A percentile compares a stretch with the other conserved stretches of the same genome.
phyloP scores from a whole-genome alignment of 2,113 vertebrate species.

The Halichoerus grypus region DNA sequence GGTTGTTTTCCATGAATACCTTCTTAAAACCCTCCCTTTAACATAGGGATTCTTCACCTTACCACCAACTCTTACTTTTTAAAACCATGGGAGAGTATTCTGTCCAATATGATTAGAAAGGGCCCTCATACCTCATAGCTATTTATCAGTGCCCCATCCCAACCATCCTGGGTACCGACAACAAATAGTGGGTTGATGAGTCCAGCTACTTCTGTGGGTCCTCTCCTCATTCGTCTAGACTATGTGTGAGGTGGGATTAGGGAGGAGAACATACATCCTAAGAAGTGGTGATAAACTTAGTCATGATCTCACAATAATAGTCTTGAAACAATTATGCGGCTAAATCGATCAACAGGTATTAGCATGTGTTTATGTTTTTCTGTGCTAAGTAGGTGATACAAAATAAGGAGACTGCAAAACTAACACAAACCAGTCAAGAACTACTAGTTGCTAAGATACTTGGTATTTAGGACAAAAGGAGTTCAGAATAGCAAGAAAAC shows the following conservation, averaged over 20 bases:
- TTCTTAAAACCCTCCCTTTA: slow-evolving; percentile 34
- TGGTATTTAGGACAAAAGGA: slow-evolving; percentile 26
- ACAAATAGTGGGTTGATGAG: background rate
- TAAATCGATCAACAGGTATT: background rate
- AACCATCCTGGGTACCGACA: background rate
- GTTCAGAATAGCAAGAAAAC: slow-evolving; percentile 35
- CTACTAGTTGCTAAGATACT: background rate
- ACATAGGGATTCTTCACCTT: background rate
- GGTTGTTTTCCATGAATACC: slow-evolving; percentile 40
- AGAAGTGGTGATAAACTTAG: background rate
- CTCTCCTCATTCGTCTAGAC: background rate
- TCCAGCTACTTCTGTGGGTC: background rate
- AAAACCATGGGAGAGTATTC: background rate
- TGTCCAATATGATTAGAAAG: background rate
- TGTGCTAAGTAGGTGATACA: background rate
- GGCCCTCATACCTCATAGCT: background rate
- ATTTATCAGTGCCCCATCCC: background rate
- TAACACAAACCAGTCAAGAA: background rate
- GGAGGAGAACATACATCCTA: background rate
- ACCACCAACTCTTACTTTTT: background rate
- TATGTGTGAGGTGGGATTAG: background rate
- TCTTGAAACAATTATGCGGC: background rate
- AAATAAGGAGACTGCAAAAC: slow-evolving; percentile 49
- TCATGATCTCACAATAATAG: background rate
- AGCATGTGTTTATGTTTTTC: background rate